Percentiles rank a stretch among this genome's conserved stretches.
Conservation (phyloP, 1,140 invertebrate genomes). For the Euschistus heros region DNA sequence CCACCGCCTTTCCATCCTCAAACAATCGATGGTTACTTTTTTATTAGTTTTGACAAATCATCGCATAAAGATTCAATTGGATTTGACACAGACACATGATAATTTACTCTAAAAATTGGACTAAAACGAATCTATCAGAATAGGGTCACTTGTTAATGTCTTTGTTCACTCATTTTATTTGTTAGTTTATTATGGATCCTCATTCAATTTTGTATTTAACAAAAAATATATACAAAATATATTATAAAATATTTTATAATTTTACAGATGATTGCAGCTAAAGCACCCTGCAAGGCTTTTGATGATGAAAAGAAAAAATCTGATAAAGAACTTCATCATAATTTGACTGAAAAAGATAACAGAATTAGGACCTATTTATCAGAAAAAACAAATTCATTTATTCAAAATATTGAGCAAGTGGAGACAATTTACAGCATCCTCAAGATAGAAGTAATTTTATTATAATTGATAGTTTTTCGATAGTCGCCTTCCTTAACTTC, state of each 20-base stretch:
- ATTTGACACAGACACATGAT: no score
- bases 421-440: constrained; percentile 63
- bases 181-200: neutral
- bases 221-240: neutral
- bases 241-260: constrained; percentile 2
- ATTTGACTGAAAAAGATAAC: constrained; percentile 43
- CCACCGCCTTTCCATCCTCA: no score
- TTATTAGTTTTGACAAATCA: no score
- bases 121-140: no score
- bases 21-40: no score
- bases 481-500: no score
- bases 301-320: constrained; percentile 40
- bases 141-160: no score
- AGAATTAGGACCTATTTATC: constrained; percentile 52
- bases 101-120: no score
- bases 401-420: constrained; percentile 50
- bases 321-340: constrained; percentile 42
- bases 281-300: constrained; percentile 50
- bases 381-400: constrained; percentile 50
- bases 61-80: no score
- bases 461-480: no score
- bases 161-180: no score
- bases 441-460: constrained; percentile 45
- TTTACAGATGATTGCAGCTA: constrained; percentile 46
- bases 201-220: constrained; percentile 1